Conservation (phyloP, 2,797 vertebrate genomes). For the Benthosema pterotum region DNA sequence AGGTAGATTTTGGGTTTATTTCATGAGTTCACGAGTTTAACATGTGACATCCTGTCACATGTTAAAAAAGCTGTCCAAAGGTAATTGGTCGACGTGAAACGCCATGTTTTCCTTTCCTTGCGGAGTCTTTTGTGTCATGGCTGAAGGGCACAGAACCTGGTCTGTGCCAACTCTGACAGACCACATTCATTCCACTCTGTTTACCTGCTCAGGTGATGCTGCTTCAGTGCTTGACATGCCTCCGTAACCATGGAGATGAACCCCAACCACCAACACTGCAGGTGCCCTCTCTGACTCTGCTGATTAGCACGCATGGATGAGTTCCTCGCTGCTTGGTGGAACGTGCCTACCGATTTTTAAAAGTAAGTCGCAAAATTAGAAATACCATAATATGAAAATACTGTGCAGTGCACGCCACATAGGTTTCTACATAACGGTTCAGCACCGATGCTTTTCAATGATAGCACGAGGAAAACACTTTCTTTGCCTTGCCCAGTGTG, state of each 20-base stretch:
- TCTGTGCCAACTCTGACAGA: conserved; percentile 5
- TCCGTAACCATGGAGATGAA: conserved; percentile 63
- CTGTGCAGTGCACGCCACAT: not conserved
- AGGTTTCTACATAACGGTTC: not conserved
- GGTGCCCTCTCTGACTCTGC: conserved; percentile 48
- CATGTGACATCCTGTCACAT: too few relatives aligned
- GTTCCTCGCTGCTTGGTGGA: too few relatives aligned
- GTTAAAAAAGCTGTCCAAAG: too few relatives aligned
- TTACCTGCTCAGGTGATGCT: conserved; percentile 74
- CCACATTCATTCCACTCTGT: conserved; percentile 56
- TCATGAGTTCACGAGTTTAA: too few relatives aligned
- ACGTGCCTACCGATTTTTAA: too few relatives aligned
- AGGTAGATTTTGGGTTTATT: not conserved
- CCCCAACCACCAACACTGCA: conserved; percentile 42
- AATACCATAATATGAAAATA: too few relatives aligned
- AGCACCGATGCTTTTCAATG: too few relatives aligned
- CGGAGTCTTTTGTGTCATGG: conserved; percentile 8
- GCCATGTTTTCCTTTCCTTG: not conserved
- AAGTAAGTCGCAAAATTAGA: too few relatives aligned
- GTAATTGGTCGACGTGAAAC: not conserved
- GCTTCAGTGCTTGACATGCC: conserved; percentile 51
- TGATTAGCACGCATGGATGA: conserved; percentile 67
- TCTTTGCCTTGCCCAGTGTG: too few relatives aligned
- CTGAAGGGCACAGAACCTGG: conserved; percentile 39
- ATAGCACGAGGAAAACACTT: too few relatives aligned